Percentiles rank a stretch among this genome's conserved stretches.
These are phyloP conservation scores for Aramus guarauna DNA, from an alignment of 2,113 vertebrate genomes.

Conservation along the genomic window DNA sequence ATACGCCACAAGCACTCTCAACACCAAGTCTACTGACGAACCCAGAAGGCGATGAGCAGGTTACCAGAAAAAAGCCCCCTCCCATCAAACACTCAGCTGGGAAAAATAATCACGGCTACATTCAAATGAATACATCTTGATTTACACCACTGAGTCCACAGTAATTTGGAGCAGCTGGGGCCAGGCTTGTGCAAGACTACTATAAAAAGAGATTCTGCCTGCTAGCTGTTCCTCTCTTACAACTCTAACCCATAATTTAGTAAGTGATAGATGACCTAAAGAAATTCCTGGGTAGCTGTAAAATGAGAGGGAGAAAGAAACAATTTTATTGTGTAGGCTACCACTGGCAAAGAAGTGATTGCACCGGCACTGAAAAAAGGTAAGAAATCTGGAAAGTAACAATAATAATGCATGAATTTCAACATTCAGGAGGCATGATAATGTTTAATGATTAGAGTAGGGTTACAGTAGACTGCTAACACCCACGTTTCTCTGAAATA, in stretches of 20 bases:
- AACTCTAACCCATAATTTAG: neutral
- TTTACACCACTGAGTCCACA: neutral
- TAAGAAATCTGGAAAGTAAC: neutral
- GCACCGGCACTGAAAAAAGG: neutral
- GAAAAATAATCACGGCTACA: neutral
- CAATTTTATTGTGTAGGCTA: neutral
- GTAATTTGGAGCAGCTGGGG: slow-evolving; percentile 4
- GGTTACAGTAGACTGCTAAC: neutral
- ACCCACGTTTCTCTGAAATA: neutral
- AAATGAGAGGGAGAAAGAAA: neutral
- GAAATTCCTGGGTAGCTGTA: neutral
- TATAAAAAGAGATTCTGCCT: neutral
- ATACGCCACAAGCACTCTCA: neutral
- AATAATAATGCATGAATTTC: neutral
- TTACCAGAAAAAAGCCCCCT: neutral
- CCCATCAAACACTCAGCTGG: neutral
- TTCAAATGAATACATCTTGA: neutral
- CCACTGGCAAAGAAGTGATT: neutral
- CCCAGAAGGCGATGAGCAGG: neutral
- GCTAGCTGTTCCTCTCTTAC: neutral
- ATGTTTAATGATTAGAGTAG: neutral
- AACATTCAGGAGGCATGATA: neutral
- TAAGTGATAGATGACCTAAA: neutral
- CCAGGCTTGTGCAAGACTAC: neutral
- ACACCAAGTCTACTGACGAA: neutral